These are phyloP conservation scores for Hystrix brachyura DNA, from an alignment of 2,113 vertebrate genomes.

Conservation along the genomic window DNA sequence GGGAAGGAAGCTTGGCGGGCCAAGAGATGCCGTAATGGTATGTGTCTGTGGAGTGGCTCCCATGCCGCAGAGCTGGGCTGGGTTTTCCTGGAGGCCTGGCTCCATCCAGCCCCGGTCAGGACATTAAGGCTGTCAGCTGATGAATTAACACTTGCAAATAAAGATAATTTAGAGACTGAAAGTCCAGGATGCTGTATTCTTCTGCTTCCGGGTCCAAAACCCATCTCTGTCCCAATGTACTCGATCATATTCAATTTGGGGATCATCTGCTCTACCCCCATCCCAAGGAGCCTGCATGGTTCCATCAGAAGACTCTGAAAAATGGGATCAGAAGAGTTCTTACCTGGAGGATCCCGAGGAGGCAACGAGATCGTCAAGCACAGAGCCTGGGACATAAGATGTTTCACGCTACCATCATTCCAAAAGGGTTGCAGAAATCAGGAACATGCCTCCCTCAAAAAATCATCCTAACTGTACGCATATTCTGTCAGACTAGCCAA, in stretches of 20 bases:
- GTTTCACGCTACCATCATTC: background rate
- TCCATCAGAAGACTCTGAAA: background rate
- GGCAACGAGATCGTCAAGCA: background rate
- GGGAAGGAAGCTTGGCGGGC: constrained; percentile 57
- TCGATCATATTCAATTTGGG: background rate
- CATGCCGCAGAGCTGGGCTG: background rate
- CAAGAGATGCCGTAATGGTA: constrained; percentile 35
- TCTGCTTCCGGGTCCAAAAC: background rate
- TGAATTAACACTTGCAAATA: background rate
- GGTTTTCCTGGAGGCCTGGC: constrained; percentile 7
- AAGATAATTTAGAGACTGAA: background rate
- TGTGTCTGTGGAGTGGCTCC: background rate
- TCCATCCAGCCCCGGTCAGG: background rate
- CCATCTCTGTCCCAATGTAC: background rate
- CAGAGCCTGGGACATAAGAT: background rate
- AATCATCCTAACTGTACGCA: no score
- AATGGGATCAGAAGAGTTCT: background rate
- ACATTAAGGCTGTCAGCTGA: background rate
- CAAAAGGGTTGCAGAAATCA: background rate
- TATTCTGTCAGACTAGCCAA: background rate
- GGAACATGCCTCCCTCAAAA: background rate
- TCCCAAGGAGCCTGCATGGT: no score
- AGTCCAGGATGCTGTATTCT: background rate
- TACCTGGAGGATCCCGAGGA: background rate
- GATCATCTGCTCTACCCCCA: background rate